A percentile compares a stretch with the other conserved stretches of the same genome.
Conservation (phyloP, 2,888 invertebrate species). For the Lasioglossum marginatum region DNA sequence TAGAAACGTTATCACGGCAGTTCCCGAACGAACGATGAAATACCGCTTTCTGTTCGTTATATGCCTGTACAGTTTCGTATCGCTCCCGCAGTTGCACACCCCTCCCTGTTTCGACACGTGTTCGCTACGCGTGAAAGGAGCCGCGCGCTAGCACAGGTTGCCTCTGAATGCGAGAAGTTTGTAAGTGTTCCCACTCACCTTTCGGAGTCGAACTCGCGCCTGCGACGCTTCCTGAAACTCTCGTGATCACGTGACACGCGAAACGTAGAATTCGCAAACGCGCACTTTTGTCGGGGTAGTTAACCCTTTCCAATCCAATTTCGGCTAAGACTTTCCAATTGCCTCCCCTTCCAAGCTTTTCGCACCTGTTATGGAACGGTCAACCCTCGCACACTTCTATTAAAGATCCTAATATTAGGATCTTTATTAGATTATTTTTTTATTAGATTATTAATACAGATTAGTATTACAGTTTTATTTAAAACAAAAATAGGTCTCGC, state of each 20-base stretch:
- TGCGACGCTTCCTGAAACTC: not conserved
- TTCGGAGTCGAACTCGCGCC: not conserved
- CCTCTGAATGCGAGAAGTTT: conserved; percentile 19
- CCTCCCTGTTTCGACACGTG: conserved; percentile 14
- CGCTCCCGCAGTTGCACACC: conserved; percentile 25
- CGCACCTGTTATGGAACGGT: too few relatives aligned
- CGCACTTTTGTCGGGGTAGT: not conserved
- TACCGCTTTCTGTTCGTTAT: conserved; percentile 54
- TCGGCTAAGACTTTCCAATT: not conserved
- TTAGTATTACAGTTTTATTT: too few relatives aligned
- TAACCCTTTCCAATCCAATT: not conserved
- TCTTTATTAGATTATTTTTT: too few relatives aligned
- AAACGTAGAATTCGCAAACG: not conserved
- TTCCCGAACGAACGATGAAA: conserved; percentile 60
- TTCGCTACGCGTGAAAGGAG: conserved; percentile 9
- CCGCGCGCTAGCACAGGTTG: not conserved
- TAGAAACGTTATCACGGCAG: conserved; percentile 52
- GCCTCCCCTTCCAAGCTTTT: too few relatives aligned
- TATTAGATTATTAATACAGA: too few relatives aligned
- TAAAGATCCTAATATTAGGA: too few relatives aligned
- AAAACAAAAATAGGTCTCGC: not conserved
- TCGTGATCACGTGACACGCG: not conserved
- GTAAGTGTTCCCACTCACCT: not conserved
- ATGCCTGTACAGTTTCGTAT: conserved; percentile 50
- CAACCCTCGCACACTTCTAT: too few relatives aligned